Evolutionary conservation across 2,888 invertebrate species (phyloP).

Genomic region (Rhingia campestris): DNA sequence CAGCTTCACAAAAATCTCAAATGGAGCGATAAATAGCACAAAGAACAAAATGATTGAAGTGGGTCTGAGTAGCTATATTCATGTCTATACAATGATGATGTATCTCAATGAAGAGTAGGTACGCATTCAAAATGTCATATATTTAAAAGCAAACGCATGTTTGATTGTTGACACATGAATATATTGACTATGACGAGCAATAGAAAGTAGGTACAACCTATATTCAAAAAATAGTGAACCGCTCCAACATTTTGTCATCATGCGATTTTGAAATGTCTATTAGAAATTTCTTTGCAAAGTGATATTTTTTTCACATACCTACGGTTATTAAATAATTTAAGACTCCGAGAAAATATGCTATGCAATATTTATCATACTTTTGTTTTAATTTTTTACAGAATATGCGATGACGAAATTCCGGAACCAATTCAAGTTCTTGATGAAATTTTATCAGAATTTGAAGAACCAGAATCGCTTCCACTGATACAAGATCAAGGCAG

Average conservation of each 20-base stretch:
- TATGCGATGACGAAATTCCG: constrained; percentile 90
- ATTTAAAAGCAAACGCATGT: too few species aligned
- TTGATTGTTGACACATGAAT: too few species aligned
- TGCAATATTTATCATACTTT: not conserved
- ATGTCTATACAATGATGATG: constrained; percentile 32
- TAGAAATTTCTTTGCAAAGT: too few species aligned
- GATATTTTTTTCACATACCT: too few species aligned
- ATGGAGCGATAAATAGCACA: not conserved
- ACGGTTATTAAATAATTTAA: too few species aligned
- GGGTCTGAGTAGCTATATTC: not conserved
- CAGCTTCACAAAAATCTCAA: constrained; percentile 6
- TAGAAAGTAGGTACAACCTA: too few species aligned
- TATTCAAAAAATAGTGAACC: too few species aligned
- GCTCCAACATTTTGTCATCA: too few species aligned
- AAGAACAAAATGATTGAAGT: not conserved
- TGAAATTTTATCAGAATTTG: constrained; percentile 95
- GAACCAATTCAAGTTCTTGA: constrained; percentile 94
- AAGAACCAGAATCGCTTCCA: constrained; percentile 85
- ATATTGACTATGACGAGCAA: too few species aligned
- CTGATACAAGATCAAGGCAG: constrained; percentile 85
- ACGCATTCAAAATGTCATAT: constrained; percentile 9
- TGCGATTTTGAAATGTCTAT: too few species aligned
- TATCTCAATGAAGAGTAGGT: constrained; percentile 32
- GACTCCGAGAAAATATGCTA: not conserved
- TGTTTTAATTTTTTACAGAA: constrained; percentile 14